Evolutionary conservation across 1,140 invertebrate genomes (phyloP), one percentile per base, ranked within the genome.

Genomic region (Drosophila miranda): DNA sequence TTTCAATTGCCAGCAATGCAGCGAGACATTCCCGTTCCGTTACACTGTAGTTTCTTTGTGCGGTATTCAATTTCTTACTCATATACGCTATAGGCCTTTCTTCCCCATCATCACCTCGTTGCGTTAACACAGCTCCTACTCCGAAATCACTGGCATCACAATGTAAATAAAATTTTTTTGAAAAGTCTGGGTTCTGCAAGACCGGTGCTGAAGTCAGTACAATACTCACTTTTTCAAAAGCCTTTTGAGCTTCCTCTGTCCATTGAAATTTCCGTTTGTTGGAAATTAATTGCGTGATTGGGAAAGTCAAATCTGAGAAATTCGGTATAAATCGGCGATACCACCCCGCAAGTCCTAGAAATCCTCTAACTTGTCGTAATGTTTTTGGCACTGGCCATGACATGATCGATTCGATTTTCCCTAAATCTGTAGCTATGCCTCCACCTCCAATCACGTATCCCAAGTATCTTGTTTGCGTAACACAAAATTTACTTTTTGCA

Each of bases 111-210:
- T 44, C 7, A 13, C 19, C 11, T 8, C 11, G 23, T 34, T 56
- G 54, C 6, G 42, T 44, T n/a, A 56, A 45, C 9, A 56, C 54
- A 11, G 41, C 38, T n/a, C 54, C 54, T 2, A 56, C 19, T 2
- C 30, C 34, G 8, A 11, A 48, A 38, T 45, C 56, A 49, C 45
- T 58, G 3, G 19, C 45, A 58, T 58, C 56, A 49, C 45, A 58
- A n/a, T n/a, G n/a, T n/a, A n/a, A n/a, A n/a, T n/a, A n/a, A n/a
- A n/a, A n/a, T n/a, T n/a, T n/a, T n/a, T n/a, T n/a, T n/a, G n/a
- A n/a, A n/a, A n/a, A 19, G 30, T 42, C 21, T 6, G 45, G 56
- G 21, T 38, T 58, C 8, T 45, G 44, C 19, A 57, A 57, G 4
- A 57, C 42, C 6, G 54, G 42, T 9, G 54, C 42, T 13, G 54